These are phyloP conservation scores for Gerris lacustris DNA, from an alignment of 2,888 invertebrate genomes.

Conservation along the genomic window DNA sequence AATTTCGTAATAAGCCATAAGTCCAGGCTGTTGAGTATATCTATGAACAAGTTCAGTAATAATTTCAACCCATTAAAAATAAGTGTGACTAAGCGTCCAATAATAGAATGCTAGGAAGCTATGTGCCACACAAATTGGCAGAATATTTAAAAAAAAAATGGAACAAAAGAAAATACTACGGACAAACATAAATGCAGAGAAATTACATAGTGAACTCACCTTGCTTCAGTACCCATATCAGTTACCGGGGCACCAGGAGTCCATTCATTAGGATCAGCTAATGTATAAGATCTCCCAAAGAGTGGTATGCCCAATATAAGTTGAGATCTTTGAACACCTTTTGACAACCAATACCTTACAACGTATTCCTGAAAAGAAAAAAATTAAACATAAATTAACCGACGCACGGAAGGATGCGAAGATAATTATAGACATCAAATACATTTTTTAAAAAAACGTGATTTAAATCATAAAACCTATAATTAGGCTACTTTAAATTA, in stretches of 20 bases:
- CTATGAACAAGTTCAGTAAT: constrained; percentile 26
- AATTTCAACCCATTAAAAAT: background rate
- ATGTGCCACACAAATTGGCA: too few species aligned
- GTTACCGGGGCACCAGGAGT: constrained; percentile 46
- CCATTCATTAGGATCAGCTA: constrained; percentile 44
- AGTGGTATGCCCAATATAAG: constrained; percentile 76
- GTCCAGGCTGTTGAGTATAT: constrained; percentile 55
- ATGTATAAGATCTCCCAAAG: constrained; percentile 61
- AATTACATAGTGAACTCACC: constrained; percentile 8
- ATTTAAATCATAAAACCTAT: constrained; percentile 1
- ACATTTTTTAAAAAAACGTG: background rate
- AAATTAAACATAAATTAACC: too few species aligned
- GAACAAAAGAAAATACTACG: too few species aligned
- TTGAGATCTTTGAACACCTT: constrained; percentile 65
- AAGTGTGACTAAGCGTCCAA: too few species aligned
- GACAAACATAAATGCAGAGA: too few species aligned
- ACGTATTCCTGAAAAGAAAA: constrained; percentile 47
- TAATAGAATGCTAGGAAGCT: too few species aligned
- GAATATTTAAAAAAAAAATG: too few species aligned
- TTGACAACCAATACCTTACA: constrained; percentile 64
- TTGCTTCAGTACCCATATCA: constrained; percentile 52
- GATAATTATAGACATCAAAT: too few species aligned
- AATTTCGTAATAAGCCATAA: constrained; percentile 62
- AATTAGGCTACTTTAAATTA: background rate
- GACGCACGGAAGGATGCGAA: too few species aligned